Evolutionary conservation across 1,140 invertebrate species (phyloP).

Genomic region (Frieseomelitta varia): DNA sequence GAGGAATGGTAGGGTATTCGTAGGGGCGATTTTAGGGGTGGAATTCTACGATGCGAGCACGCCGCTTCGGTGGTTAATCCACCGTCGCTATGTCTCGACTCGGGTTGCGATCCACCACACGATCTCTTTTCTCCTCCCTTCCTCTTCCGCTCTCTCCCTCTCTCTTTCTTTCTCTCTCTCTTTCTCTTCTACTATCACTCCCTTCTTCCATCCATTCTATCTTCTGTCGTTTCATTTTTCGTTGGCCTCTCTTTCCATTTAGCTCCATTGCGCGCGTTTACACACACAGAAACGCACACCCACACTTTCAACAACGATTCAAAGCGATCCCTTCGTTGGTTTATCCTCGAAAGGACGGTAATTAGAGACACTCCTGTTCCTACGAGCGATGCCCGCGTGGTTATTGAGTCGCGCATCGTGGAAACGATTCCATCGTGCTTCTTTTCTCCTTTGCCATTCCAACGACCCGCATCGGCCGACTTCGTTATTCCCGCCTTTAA

Average conservation of each 20-base stretch:
- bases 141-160: too few relatives aligned
- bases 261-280: background rate
- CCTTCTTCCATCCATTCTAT: background rate
- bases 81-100: slow-evolving; percentile 60
- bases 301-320: background rate
- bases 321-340: slow-evolving; percentile 14
- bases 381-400: background rate
- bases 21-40: slow-evolving; percentile 64
- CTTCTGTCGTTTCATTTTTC: background rate
- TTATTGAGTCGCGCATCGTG: slow-evolving; percentile 32
- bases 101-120: slow-evolving; percentile 35
- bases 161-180: background rate
- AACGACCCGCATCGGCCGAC: background rate
- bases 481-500: slow-evolving; percentile 27
- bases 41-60: slow-evolving; percentile 56
- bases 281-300: background rate
- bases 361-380: slow-evolving; percentile 28
- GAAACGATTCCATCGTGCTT: background rate
- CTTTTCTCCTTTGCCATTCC: background rate
- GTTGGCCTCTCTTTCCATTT: background rate
- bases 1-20: slow-evolving; percentile 50
- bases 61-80: slow-evolving; percentile 64
- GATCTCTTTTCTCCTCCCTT: background rate
- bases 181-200: too few relatives aligned
- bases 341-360: slow-evolving; percentile 28